Base-by-base conservation (phyloP, 1,140 invertebrate genomes). In the Metopolophium dirhodum region DNA sequence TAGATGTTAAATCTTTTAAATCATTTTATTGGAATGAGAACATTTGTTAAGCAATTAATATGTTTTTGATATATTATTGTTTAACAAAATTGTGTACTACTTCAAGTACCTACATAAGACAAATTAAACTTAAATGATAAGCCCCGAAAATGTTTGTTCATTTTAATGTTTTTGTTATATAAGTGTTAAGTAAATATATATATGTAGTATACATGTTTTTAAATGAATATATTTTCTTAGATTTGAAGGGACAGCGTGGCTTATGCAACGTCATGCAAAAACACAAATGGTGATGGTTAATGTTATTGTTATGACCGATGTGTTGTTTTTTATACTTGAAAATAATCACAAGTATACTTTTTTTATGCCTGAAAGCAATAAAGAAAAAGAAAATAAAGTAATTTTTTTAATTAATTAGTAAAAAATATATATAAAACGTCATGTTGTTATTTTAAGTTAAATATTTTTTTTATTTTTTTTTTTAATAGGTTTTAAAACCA, bases 301-400 rank as follows among this genome's bases (percentile, higher is more conserved):
- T 93, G 98, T 98, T 83, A 98, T 99, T 93, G 97, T 99, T 23
- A 96, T 99, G 18, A 98, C 98, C 4, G 98, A 99, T 95, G 97
- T 99, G 85, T 95, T 99, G 41, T 98, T 99, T 95, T 99, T 99
- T 94, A 95, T 99, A 85, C 97, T 97, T 95, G 98, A 99, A 95
- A 98, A 97, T 94, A 97, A 97, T 93, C 97, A 97, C 93, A 97
- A 97, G 94, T 98, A 97, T 94, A 96, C 96, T 1, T 98, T 98
- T 95, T 98, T 98, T 94, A 97, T 97, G 93, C 97, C 97, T n/a
- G 97, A 98, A 94, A 98, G 98, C 95, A 98, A 98, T 95, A 93
- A 93, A 93, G 91, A 93, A 93, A 93, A 85, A 93, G 91, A 93
- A 85, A 93, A 49, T 4, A 93, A 93, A 85, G 91, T 93, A 89